Evolutionary conservation across 2,797 vertebrate genomes (phyloP).

Genomic region (Esox masquinongy): DNA sequence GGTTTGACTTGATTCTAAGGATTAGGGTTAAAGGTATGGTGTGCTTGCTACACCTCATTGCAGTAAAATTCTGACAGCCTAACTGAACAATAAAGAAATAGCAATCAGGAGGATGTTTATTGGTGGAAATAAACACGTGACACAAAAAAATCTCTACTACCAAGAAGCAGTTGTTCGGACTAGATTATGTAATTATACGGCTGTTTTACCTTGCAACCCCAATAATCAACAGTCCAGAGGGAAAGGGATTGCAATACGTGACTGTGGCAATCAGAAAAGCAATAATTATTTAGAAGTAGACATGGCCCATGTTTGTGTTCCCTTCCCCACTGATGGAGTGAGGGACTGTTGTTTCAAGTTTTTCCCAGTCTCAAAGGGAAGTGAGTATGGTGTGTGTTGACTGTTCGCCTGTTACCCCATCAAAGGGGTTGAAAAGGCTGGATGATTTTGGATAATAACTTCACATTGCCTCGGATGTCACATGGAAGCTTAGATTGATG

Average conservation of each 20-base stretch:
- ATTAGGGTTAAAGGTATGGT: too few relatives aligned
- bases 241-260: neutral
- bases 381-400: conserved; percentile 44
- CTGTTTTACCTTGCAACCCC: neutral
- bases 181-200: too few relatives aligned
- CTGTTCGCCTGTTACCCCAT: conserved; percentile 34
- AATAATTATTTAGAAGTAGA: neutral
- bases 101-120: too few relatives aligned
- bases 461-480: conserved; percentile 22
- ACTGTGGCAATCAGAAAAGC: neutral
- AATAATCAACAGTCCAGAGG: too few relatives aligned
- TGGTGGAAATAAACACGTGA: too few relatives aligned
- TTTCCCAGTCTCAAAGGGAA: conserved; percentile 40
- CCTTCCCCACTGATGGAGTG: neutral
- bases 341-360: conserved; percentile 8
- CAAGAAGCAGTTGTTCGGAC: too few relatives aligned
- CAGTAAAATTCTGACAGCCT: too few relatives aligned
- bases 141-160: too few relatives aligned
- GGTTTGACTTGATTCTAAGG: too few relatives aligned
- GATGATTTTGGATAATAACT: conserved; percentile 57
- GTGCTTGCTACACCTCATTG: too few relatives aligned
- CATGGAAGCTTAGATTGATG: conserved; percentile 54
- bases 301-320: neutral
- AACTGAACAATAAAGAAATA: too few relatives aligned
- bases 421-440: conserved; percentile 43